Evolutionary conservation across 2,888 invertebrate species (phyloP), one percentile per base, ranked within the genome.

Genomic region (Drosophila seclusa): DNA sequence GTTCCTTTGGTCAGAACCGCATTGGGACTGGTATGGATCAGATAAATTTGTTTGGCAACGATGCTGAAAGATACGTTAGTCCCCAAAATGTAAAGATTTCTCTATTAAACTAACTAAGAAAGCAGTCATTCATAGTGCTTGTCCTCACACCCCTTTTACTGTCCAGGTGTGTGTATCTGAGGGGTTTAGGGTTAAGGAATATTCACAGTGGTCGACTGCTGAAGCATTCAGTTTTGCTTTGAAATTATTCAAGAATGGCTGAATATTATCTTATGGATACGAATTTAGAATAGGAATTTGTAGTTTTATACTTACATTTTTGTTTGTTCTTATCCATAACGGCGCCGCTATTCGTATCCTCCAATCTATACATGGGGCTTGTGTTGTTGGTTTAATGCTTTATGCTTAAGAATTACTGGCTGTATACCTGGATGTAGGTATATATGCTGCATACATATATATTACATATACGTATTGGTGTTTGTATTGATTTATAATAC

Each of bases 261-360:
- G 7, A 45, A 45, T 45, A 21, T 7, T 13, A 21, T 6, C 2
- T n/a, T 40, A 21, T 21, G 21, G 11, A 45, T 21, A 45, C 4
- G 21, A 21, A 21, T 24, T 45, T 24, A 2, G 7, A 4, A 16
- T 45, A 8, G 7, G 24, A 24, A 24, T 45, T 16, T 24, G 45
- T 24, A 45, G 45, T 45, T 48, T 32, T 50, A 3, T 76, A 92
- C 92, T 92, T 76, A 92, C 92, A 90, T 87, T 92, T 92, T 84
- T 92, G 92, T 85, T 92, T 92, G 80, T 91, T 92, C 84, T 92
- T 92, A 85, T 92, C 92, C 92, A 92, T 92, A 73, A 92, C 92
- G 91, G 90, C 87, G 82, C 92, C 92, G 85, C 92, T 92, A 66
- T 79, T 90, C 68, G 91, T 90, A 82, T 92, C 92, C 82, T 92